Evolutionary conservation across 1,140 invertebrate genomes (phyloP).

Genomic region (Pinna nobilis): DNA sequence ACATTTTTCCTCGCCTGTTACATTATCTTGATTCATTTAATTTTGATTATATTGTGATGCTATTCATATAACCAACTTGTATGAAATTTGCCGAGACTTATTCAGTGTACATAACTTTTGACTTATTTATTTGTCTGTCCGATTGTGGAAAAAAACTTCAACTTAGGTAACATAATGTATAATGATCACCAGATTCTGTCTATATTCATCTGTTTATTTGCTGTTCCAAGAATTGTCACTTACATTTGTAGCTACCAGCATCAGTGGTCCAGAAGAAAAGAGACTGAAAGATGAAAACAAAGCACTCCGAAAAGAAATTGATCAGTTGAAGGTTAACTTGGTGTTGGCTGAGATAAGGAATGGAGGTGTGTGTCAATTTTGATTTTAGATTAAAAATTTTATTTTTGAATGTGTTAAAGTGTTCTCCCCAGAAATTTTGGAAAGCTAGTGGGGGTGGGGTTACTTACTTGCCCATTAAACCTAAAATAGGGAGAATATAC

Average conservation of each 20-base stretch:
- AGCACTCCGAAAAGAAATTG: slow-evolving; percentile 73
- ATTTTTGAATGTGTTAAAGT: background rate
- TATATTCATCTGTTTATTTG: background rate
- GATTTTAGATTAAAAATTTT: background rate
- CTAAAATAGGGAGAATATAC: too few species aligned
- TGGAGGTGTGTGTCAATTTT: slow-evolving; percentile 75
- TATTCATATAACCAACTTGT: too few species aligned
- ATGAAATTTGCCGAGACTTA: background rate
- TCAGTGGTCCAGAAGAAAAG: slow-evolving; percentile 63
- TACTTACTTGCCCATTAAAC: too few species aligned
- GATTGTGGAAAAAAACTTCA: too few species aligned
- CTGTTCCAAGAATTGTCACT: background rate
- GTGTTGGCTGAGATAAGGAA: slow-evolving; percentile 79
- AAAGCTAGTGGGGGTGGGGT: too few species aligned
- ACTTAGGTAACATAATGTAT: too few species aligned
- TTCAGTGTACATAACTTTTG: background rate
- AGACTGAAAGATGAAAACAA: slow-evolving; percentile 73
- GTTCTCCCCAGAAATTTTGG: too few species aligned
- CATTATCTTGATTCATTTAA: too few species aligned
- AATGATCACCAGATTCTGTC: background rate
- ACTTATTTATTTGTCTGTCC: background rate
- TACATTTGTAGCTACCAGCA: slow-evolving; percentile 50
- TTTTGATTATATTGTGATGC: too few species aligned
- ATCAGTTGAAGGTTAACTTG: slow-evolving; percentile 72
- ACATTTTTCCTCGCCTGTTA: too few species aligned